A percentile compares a stretch with the other conserved stretches of the same genome.
phyloP scores from a whole-genome alignment of 2,888 invertebrate species.

The Pachydiplax longipennis region DNA sequence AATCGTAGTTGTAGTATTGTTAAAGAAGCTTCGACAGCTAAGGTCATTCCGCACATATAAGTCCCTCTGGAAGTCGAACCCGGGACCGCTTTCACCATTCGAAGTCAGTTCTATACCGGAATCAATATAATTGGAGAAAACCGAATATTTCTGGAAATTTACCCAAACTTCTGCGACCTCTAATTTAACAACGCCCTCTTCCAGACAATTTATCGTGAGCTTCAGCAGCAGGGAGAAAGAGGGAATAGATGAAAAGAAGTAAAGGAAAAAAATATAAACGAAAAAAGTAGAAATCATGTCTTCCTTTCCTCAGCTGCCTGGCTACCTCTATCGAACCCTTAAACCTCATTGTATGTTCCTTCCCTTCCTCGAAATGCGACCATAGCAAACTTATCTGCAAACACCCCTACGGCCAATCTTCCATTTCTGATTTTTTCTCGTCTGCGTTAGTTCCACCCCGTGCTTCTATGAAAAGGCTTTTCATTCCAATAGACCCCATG shows the following conservation, averaged over 20 bases:
- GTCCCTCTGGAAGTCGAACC: no score
- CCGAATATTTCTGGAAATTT: not conserved
- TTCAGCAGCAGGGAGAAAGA: not conserved
- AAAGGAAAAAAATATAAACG: no score
- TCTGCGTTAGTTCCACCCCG: not conserved
- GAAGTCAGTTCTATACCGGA: no score
- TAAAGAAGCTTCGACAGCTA: no score
- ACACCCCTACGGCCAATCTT: not conserved
- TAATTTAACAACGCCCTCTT: not conserved
- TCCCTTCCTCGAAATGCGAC: not conserved
- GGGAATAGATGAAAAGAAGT: not conserved
- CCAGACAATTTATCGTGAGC: not conserved
- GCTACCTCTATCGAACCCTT: not conserved
- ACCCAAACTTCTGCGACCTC: not conserved
- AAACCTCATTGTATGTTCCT: not conserved
- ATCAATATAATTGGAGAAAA: not conserved
- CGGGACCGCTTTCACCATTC: no score
- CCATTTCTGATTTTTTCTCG: not conserved
- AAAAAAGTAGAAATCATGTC: no score
- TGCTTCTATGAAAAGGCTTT: not conserved
- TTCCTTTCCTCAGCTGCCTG: not conserved
- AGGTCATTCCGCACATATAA: no score
- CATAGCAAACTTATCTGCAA: not conserved
- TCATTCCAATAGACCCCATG: not conserved
- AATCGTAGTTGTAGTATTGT: no score